Evolutionary conservation across 2,113 vertebrate genomes (phyloP).

Genomic region (Mus spicilegus): DNA sequence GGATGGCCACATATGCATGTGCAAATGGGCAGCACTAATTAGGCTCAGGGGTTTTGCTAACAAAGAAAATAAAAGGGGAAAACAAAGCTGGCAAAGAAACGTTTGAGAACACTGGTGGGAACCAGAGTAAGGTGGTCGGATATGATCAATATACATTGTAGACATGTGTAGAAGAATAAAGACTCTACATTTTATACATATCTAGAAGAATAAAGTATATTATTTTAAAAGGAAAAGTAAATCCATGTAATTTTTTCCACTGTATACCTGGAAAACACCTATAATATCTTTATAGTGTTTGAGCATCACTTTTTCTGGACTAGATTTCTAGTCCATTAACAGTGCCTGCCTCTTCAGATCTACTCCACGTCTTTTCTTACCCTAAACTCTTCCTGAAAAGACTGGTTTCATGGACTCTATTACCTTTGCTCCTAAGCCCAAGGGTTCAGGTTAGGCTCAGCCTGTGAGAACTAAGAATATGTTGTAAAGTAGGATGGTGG

Average conservation of each 20-base stretch:
- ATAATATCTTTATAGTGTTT: not conserved
- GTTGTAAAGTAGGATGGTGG: rapidly evolving
- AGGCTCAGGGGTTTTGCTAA: not conserved
- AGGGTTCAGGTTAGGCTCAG: not conserved
- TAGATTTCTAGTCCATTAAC: not conserved
- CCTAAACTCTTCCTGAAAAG: not conserved
- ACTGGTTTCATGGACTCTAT: not conserved
- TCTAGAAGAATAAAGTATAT: not conserved
- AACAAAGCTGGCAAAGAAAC: not conserved
- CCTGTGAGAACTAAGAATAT: not conserved
- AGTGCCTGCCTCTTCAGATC: not conserved
- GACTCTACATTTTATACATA: not conserved
- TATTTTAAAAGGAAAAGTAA: not conserved
- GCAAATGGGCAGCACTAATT: not conserved
- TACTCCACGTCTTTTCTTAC: not conserved
- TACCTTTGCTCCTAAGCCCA: not conserved
- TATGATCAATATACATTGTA: not conserved
- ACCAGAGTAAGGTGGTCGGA: not conserved
- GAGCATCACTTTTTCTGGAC: not conserved
- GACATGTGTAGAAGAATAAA: not conserved
- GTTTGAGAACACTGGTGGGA: not conserved
- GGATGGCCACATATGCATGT: not conserved
- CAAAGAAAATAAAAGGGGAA: not conserved
- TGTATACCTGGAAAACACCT: not conserved
- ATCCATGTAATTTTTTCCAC: not conserved